phyloP scores from a whole-genome alignment of 2,888 invertebrate species.

The Chloroclysta siterata region DNA sequence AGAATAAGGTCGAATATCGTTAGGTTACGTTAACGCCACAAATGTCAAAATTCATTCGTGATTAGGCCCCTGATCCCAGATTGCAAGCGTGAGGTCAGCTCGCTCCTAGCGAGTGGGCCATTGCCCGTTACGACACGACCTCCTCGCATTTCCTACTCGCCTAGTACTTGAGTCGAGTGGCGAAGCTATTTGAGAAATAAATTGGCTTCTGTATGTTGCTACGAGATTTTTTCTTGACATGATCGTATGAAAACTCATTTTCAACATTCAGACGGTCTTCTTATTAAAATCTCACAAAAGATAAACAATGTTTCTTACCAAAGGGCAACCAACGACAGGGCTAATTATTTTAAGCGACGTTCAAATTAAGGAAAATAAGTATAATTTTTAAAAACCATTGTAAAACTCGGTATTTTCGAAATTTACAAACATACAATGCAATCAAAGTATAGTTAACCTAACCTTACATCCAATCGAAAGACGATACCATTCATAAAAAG shows the following conservation, averaged over 20 bases:
- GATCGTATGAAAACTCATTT: not conserved
- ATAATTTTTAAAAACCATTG: no score
- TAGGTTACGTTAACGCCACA: no score
- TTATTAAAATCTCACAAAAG: no score
- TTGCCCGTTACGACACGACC: slow-evolving; percentile 18
- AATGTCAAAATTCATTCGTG: no score
- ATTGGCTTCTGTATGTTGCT: not conserved
- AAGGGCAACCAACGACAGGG: no score
- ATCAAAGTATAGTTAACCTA: not conserved
- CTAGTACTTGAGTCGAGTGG: slow-evolving; percentile 22
- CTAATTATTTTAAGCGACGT: no score
- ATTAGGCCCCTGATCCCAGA: slow-evolving; percentile 3
- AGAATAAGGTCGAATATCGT: no score
- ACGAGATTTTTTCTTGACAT: not conserved
- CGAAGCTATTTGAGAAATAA: slow-evolving; percentile 2
- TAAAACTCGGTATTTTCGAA: not conserved
- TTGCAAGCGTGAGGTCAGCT: slow-evolving; percentile 16
- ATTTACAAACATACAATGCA: not conserved
- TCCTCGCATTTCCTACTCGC: slow-evolving; percentile 30
- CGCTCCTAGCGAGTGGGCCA: slow-evolving; percentile 7
- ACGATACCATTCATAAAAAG: not conserved
- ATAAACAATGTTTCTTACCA: no score
- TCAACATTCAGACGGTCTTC: not conserved
- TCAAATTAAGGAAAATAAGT: no score
- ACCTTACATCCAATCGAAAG: not conserved